Evolutionary conservation across 2,888 invertebrate species (phyloP), one percentile per base, ranked within the genome.

Genomic region (Nemotelus nigrinus): DNA sequence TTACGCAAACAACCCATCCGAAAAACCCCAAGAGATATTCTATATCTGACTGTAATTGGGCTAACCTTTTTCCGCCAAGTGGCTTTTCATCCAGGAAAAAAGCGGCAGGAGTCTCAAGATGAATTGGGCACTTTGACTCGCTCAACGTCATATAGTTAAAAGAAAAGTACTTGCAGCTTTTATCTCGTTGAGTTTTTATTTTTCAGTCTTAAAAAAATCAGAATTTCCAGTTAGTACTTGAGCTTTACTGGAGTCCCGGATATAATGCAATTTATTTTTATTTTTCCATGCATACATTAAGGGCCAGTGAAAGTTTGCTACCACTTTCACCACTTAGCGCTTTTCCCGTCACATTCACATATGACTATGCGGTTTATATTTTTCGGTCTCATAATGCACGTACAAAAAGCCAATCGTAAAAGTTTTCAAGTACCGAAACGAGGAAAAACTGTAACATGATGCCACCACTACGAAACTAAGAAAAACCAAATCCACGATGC

Each of bases 401-500:
- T n/a, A 45, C 10, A 65, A 47, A 10, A 65, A 39, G 47, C 44
- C 65, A 41, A 45, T 44, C 5, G 1, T 7, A 65, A 65, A 45
- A 65, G 43, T 65, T 65, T 65, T 45, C 7, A n/a, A 8, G 44
- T 8, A 25, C 47, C 39, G 4, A n/a, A 2, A 5, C 45, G 8
- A n/a, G 65, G 1, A 63, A 65, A 65, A 65, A 10, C 3, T 3
- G 45, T 10, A 65, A 65, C 10, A 45, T 65, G 65, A 65, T 45
- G 47, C 65, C 10, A 65, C 65, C 65, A 65, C 65, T 65, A 43
- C n/a, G 47, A 65, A 65, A 45, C 47, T 47, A 44, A 1, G 2
- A 63, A 63, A 63, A 63, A 63, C 63, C 63, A 43, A 5, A 65
- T 8, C 5, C 65, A 45, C 10, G 65, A 44, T 65, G 45, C 65